Conservation (phyloP, 2,797 vertebrate genomes). For the Poeciliopsis presidionis region DNA sequence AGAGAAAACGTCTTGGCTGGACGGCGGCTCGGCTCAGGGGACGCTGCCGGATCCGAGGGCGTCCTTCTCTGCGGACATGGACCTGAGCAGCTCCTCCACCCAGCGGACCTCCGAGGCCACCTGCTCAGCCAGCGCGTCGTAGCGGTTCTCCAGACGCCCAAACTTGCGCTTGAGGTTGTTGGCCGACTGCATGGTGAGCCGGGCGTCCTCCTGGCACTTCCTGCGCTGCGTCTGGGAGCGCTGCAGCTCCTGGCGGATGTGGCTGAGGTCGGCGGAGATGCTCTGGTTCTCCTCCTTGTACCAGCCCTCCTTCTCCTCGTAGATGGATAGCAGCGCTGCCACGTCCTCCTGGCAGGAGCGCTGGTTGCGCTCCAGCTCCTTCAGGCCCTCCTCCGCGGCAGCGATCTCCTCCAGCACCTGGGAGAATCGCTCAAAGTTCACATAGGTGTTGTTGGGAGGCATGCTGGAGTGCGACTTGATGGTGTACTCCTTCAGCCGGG, state of each 20-base stretch:
- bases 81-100: slow-evolving; percentile 92
- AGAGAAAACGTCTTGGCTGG: slow-evolving; percentile 33
- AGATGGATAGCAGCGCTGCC: slow-evolving; percentile 91
- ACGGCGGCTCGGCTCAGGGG: slow-evolving; percentile 67
- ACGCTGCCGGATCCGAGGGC: slow-evolving; percentile 75
- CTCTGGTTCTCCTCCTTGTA: slow-evolving; percentile 95
- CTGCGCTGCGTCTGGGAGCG: slow-evolving; percentile 86
- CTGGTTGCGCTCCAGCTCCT: slow-evolving; percentile 89
- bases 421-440: slow-evolving; percentile 98
- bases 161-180: slow-evolving; percentile 90
- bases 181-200: slow-evolving; percentile 82
- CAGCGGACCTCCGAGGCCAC: slow-evolving; percentile 93
- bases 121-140: slow-evolving; percentile 90
- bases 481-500: slow-evolving; percentile 97
- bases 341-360: slow-evolving; percentile 91
- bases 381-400: slow-evolving; percentile 88
- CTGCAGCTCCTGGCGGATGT: slow-evolving; percentile 91
- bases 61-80: slow-evolving; percentile 84
- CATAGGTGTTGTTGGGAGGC: slow-evolving; percentile 98
- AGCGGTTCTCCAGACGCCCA: slow-evolving; percentile 91
- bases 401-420: slow-evolving; percentile 94
- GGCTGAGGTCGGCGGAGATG: slow-evolving; percentile 87
- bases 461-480: slow-evolving; percentile 99
- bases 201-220: slow-evolving; percentile 91
- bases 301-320: slow-evolving; percentile 96